phyloP scores from a whole-genome alignment of 2,113 vertebrate genomes.

The Phocoena phocoena region DNA sequence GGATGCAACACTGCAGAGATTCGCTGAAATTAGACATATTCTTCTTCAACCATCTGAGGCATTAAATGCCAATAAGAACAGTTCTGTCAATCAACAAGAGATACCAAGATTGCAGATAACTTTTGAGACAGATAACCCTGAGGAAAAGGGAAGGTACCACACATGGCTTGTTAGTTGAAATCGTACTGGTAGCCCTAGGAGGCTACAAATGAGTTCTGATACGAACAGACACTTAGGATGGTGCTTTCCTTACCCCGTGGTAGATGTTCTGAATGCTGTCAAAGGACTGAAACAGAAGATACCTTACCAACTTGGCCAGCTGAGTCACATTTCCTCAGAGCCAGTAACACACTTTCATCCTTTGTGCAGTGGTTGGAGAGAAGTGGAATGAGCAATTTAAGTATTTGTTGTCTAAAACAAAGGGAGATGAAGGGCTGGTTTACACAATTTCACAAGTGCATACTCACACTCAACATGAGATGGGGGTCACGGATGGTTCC shows the following conservation, averaged over 20 bases:
- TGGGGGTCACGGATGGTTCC: fast-evolving
- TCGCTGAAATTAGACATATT: neutral
- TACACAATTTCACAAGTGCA: neutral
- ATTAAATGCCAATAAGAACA: neutral
- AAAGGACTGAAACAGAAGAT: neutral
- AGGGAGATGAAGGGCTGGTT: neutral
- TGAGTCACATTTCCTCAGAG: neutral
- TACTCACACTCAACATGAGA: neutral
- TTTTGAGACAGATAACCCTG: neutral
- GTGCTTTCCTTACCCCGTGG: neutral
- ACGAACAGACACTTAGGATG: neutral
- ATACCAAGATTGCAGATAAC: neutral
- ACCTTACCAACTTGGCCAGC: neutral
- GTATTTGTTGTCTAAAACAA: neutral
- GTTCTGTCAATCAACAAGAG: neutral
- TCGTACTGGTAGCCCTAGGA: neutral
- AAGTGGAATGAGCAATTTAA: neutral
- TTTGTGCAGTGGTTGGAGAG: neutral
- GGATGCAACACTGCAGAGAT: neutral
- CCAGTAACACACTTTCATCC: neutral
- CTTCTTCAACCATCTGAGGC: neutral
- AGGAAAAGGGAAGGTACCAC: neutral
- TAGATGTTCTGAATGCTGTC: neutral
- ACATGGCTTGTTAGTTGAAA: neutral
- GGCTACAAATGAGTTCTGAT: neutral